Base-by-base conservation (phyloP, 2,888 invertebrate genomes). In the Elegia similella region DNA sequence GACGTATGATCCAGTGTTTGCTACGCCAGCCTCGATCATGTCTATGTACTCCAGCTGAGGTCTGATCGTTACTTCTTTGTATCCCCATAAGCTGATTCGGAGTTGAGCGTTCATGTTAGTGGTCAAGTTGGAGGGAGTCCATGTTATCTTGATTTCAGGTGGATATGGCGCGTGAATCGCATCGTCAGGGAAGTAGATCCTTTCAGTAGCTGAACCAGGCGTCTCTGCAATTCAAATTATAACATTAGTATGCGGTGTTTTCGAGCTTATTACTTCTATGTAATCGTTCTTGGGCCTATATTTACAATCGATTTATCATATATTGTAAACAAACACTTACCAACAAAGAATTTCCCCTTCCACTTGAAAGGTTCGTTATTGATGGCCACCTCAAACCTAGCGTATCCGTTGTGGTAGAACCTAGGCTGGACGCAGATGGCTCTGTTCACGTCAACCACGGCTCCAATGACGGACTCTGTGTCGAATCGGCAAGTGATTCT, bases 351-450 rank as follows among this genome's bases (percentile, higher is more conserved):
- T 88, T 94, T 95, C 68, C 98, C 97, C 73, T 96, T 96, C 96
- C 97, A 98, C 72, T 96, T 96, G 80, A 95, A 98, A 52, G 94
- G 94, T 59, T 95, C 95, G 59, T 95, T 95, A 59, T 97, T 96
- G 54, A 97, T 94, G 0, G 97, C 95, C 16, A 98, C 94, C 76
- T 96, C 95, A 62, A 99, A 95, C 55, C 95, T 94, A 1, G 98
- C 95, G 72, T 97, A 97, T 3, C 98, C 98, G 74, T 98, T 96
- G 30, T 96, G 96, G 84, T 94, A 95, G 57, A 98, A 93, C 58
- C 94, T 93, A 0, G 98, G 98, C 75, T 98, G 97, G 0, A 98
- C 93, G 75, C 98, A 98, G 60, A 97, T 95, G 1, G 97, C 98
- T 61, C 97, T 93, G 84, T 98, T 98, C 12, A 85, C 92, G 72